Evolutionary conservation across 2,888 invertebrate genomes (phyloP), one percentile per base, ranked within the genome.

Genomic region (Ornithoptera priamus): DNA sequence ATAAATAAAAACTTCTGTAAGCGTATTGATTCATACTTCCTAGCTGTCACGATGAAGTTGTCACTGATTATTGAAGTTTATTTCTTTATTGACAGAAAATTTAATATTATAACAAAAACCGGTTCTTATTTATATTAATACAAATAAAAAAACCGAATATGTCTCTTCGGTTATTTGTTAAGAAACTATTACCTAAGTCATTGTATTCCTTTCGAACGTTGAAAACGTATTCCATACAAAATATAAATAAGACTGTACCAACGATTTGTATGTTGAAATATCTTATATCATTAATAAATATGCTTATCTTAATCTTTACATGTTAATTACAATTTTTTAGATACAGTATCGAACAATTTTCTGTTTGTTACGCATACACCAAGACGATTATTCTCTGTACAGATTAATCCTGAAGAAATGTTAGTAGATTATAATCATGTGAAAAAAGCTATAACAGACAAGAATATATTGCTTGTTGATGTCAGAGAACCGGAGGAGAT

Each of bases 401-500:
- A 82, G 75, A 57, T 75, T 2, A 80, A 73, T 58, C 30, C 77
- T n/a, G 83, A 86, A 69, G 77, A 81, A 18, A 75, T 85, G 70
- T 81, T 81, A 73, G 92, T 90, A 60, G 89, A 90, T 73, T 88
- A 84, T 78, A 85, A 89, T 53, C 85, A 92, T 79, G 93, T 94
- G 57, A 84, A 92, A 80, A 83, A 81, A 73, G 89, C 87, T 46
- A 82, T 81, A 68, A 57, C 71, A 5, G 77, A 83, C 71, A 75
- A 74, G 22, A 79, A 83, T 70, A 77, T 85, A 69, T 78, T 95
- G 20, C 93, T 97, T 39, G 93, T 97, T 72, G 97, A 97, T 90
- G 96, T 97, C 0, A 94, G 97, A 74, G 96, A 96, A 80, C 95
- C 96, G 46, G 85, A 93, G 17, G 97, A 97, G 86, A 84, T 97